These are phyloP conservation scores for Parus major DNA, from an alignment of 2,113 vertebrate species.

Conservation along the genomic window DNA sequence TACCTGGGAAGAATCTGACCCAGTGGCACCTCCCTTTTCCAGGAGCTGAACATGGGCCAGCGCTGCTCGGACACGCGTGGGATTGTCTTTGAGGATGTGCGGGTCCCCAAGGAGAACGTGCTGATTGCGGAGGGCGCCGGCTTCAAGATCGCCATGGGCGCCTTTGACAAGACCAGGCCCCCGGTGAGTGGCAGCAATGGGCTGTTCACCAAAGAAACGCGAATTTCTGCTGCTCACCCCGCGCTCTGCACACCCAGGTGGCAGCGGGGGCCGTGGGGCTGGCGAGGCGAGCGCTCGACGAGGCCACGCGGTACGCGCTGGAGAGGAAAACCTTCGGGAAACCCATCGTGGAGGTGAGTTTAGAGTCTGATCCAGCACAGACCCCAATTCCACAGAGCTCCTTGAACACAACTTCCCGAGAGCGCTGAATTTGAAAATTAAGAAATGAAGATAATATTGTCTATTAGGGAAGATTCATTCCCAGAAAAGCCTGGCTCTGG, in stretches of 20 bases:
- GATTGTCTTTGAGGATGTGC: conserved; percentile 90
- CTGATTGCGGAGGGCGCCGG: conserved; percentile 86
- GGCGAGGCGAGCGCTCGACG: conserved; percentile 87
- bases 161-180: conserved; percentile 92
- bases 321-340: conserved; percentile 93
- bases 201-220: background rate
- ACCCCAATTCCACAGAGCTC: background rate
- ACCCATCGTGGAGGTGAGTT: conserved; percentile 79
- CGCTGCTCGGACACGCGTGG: conserved; percentile 91
- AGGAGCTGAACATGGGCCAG: conserved; percentile 97
- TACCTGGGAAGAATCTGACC: background rate
- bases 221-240: background rate
- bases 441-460: background rate
- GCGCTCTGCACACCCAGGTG: conserved; percentile 70
- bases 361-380: background rate
- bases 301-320: conserved; percentile 88
- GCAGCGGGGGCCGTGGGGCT: conserved; percentile 89
- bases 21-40: background rate
- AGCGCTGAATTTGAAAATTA: too few relatives aligned
- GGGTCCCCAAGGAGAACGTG: conserved; percentile 90
- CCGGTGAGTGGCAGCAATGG: conserved; percentile 72
- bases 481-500: background rate
- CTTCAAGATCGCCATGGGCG: conserved; percentile 94
- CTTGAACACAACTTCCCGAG: background rate
- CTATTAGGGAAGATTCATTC: too few relatives aligned